phyloP scores from a whole-genome alignment of 2,113 vertebrate genomes.

The Albula glossodonta region DNA sequence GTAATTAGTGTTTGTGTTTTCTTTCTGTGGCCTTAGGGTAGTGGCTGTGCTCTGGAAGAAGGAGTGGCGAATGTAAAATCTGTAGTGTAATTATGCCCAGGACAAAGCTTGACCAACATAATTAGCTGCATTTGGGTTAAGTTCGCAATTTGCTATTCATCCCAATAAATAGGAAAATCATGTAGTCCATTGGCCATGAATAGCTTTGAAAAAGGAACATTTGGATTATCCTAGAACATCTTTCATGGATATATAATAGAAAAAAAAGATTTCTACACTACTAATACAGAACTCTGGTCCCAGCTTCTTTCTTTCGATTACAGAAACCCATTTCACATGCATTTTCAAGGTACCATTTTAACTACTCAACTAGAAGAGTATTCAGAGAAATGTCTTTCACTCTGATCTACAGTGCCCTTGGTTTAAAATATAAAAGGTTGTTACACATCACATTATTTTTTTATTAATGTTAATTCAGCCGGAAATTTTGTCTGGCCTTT shows the following conservation, averaged over 20 bases:
- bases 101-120: constrained; percentile 67
- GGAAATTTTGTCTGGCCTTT: constrained; percentile 11
- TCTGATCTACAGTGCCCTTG: neutral
- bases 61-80: constrained; percentile 50
- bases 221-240: constrained; percentile 54
- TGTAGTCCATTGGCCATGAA: constrained; percentile 57
- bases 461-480: constrained; percentile 1
- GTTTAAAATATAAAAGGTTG: constrained; percentile 14
- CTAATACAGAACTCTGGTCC: constrained; percentile 48
- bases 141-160: constrained; percentile 64
- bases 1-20: constrained; percentile 56
- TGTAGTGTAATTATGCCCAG: constrained; percentile 56
- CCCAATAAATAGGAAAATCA: constrained; percentile 64
- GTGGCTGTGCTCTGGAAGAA: constrained; percentile 62
- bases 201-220: constrained; percentile 61
- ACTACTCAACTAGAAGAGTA: constrained; percentile 40
- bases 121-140: constrained; percentile 67
- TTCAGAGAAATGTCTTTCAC: constrained; percentile 21
- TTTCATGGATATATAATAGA: constrained; percentile 51
- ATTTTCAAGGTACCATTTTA: constrained; percentile 35
- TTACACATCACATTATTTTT: constrained; percentile 13
- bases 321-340: constrained; percentile 31
- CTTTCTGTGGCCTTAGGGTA: constrained; percentile 44
- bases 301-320: constrained; percentile 48
- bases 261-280: constrained; percentile 47